phyloP scores from a whole-genome alignment of 2,113 vertebrate genomes.

The Lasiurus cinereus region DNA sequence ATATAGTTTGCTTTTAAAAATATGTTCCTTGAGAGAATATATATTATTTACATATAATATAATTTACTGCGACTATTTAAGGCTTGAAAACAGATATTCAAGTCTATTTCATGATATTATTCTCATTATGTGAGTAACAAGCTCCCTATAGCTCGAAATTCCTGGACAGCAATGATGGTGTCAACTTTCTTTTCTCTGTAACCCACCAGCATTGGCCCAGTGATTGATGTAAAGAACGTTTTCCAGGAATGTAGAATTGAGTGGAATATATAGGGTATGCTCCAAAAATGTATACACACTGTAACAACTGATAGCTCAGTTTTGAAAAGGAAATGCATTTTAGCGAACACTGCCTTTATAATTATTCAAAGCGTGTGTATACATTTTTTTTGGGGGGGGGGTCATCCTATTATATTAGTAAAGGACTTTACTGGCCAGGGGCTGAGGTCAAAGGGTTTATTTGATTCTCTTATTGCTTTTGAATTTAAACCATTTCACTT shows the following conservation, averaged over 20 bases:
- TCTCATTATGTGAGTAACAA: not conserved
- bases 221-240: not conserved
- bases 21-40: conserved; percentile 27
- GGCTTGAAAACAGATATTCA: not conserved
- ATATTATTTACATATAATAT: not conserved
- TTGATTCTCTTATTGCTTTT: not conserved
- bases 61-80: not conserved
- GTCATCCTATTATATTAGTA: not conserved
- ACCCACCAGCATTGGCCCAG: not conserved
- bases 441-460: not conserved
- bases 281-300: too few species aligned
- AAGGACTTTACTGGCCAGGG: not conserved
- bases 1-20: not conserved
- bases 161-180: not conserved
- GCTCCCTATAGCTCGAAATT: not conserved
- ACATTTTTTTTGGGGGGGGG: too few species aligned
- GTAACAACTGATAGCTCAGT: too few species aligned
- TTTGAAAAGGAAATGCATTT: too few species aligned
- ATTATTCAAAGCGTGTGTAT: too few species aligned
- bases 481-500: not conserved
- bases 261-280: not conserved
- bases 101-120: not conserved
- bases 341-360: too few species aligned
- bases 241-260: conserved; percentile 25
- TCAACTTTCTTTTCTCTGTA: conserved; percentile 3